These are phyloP conservation scores for Erpetoichthys calabaricus DNA, from an alignment of 2,797 vertebrate species.

Conservation along the genomic window DNA sequence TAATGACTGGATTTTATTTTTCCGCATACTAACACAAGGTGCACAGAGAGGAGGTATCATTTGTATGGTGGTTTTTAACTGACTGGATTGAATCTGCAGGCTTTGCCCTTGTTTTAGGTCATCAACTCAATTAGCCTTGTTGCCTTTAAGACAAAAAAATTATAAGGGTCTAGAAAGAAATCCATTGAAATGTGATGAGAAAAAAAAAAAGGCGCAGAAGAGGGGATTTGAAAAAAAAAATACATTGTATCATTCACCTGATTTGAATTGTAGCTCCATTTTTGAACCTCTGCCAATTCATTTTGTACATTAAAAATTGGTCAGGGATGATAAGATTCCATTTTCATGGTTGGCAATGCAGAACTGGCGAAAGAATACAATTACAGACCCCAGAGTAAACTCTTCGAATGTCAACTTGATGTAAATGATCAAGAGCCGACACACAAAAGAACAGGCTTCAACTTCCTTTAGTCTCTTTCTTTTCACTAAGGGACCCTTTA, in stretches of 20 bases:
- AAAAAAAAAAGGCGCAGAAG: slow-evolving; percentile 59
- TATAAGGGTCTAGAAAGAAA: slow-evolving; percentile 43
- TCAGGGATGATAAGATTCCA: slow-evolving; percentile 99
- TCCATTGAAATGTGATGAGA: slow-evolving; percentile 43
- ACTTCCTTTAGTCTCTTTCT: slow-evolving; percentile 28
- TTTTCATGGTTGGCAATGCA: slow-evolving; percentile 99
- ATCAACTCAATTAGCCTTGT: slow-evolving; percentile 35
- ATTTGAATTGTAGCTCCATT: slow-evolving; percentile 94
- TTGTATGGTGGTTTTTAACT: slow-evolving; percentile 12
- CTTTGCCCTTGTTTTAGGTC: slow-evolving; percentile 32
- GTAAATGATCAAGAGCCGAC: slow-evolving; percentile 94
- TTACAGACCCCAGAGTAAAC: slow-evolving; percentile 99
- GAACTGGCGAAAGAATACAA: slow-evolving; percentile 99
- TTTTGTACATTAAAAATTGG: slow-evolving; percentile 99
- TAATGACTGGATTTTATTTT: too few relatives aligned
- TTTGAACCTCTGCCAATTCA: slow-evolving; percentile 98
- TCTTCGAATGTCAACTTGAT: slow-evolving; percentile 98
- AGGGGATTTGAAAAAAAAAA: slow-evolving; percentile 49
- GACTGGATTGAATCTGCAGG: slow-evolving; percentile 12
- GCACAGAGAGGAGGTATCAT: slow-evolving; percentile 4
- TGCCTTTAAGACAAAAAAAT: slow-evolving; percentile 26
- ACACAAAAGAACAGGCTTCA: slow-evolving; percentile 64
- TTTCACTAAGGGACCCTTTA: slow-evolving; percentile 23
- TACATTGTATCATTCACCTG: slow-evolving; percentile 93
- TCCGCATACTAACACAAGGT: slow-evolving; percentile 4